phyloP scores from a whole-genome alignment of 2,113 vertebrate species.

The Petroica traversi region DNA sequence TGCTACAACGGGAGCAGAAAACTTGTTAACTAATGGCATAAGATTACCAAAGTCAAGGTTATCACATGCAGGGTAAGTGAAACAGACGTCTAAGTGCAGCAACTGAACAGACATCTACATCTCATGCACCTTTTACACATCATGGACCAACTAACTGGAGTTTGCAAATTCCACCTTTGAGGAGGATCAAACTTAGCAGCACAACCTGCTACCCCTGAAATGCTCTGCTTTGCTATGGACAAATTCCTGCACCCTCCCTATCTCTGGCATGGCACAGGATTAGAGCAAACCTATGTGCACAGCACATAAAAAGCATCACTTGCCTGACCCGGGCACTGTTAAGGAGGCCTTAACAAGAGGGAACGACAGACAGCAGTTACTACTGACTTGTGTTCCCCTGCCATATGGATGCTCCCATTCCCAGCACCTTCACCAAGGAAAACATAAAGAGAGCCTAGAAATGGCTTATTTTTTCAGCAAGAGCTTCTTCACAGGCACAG shows the following conservation, averaged over 20 bases:
- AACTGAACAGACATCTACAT: background rate
- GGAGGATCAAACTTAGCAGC: background rate
- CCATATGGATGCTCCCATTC: background rate
- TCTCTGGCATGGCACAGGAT: background rate
- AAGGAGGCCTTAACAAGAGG: background rate
- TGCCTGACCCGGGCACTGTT: background rate
- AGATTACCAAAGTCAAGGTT: background rate
- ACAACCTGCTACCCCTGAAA: background rate
- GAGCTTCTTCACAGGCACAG: background rate
- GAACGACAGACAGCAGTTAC: background rate
- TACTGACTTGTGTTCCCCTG: background rate
- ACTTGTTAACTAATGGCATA: background rate
- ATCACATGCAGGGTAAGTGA: background rate
- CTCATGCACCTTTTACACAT: background rate
- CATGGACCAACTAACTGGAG: background rate
- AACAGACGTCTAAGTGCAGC: background rate
- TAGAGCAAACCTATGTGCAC: background rate
- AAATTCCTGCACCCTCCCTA: background rate
- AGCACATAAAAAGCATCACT: background rate
- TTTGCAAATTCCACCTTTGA: background rate
- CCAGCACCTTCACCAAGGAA: background rate
- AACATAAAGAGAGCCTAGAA: background rate
- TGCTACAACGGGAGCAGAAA: background rate
- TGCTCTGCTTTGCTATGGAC: background rate
- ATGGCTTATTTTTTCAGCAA: background rate